Evolutionary conservation across 2,888 invertebrate species (phyloP), one percentile per base, ranked within the genome.

Genomic region (Phymatocera aterrima): DNA sequence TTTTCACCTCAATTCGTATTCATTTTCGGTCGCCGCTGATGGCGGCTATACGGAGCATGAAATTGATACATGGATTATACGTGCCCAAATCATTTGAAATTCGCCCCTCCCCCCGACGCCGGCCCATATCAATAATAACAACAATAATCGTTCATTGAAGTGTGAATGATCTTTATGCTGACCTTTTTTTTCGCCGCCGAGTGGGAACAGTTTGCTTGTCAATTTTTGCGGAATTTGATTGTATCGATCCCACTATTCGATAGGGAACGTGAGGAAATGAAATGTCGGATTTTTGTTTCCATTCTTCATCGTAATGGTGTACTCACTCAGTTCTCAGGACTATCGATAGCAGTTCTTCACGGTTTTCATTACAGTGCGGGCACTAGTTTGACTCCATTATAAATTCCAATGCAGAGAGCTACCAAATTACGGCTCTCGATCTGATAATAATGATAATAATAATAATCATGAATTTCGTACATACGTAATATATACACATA

Each of bases 141-240:
- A n/a, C n/a, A n/a, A n/a, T 15, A 60, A 60, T n/a, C 31, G 1
- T 31, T 60, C 60, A 1, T 60, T 5, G 28, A 60, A 8, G n/a
- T 1, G 28, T 34, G 60, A 28, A 6, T 60, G 6, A 64, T 37
- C 8, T 37, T 64, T 64, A 64, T 3, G 37, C 37, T 64, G 34
- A 6, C 12, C 60, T 77, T 60, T 61, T 72, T 51, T 24, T 15
- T 48, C 64, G 37, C 57, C 10, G 80, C 34, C 40, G 43, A 12
- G n/a, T n/a, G n/a, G n/a, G n/a, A n/a, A n/a, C n/a, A n/a, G n/a
- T n/a, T n/a, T n/a, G n/a, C n/a, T n/a, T n/a, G n/a, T n/a, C n/a
- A n/a, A n/a, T n/a, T n/a, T n/a, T n/a, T n/a, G n/a, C n/a, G n/a
- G n/a, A n/a, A n/a, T n/a, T n/a, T n/a, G n/a, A n/a, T n/a, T n/a